Conservation (phyloP, 2,888 invertebrate species). For the Spodoptera picta region DNA sequence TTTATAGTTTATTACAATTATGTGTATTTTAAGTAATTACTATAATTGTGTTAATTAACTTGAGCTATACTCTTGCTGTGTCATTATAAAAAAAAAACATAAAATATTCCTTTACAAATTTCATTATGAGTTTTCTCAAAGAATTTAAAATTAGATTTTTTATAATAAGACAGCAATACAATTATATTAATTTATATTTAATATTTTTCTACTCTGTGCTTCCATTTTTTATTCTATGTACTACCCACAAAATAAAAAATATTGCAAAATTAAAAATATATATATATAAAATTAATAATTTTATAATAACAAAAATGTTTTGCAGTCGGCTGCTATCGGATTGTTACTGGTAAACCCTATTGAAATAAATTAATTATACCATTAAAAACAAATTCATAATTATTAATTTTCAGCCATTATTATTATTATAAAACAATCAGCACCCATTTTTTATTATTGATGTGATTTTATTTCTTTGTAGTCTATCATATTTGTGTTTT, state of each 20-base stretch:
- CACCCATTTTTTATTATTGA: slow-evolving; percentile 43
- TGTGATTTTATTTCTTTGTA: slow-evolving; percentile 48
- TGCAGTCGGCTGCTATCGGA: slow-evolving; percentile 93
- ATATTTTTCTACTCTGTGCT: slow-evolving; percentile 45
- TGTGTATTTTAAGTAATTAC: slow-evolving; percentile 38
- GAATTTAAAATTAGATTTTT: slow-evolving; percentile 14
- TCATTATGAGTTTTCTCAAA: no score
- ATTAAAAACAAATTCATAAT: slow-evolving; percentile 64
- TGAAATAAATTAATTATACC: slow-evolving; percentile 64
- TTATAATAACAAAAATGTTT: slow-evolving; percentile 80
- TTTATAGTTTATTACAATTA: slow-evolving; percentile 34
- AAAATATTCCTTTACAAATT: no score
- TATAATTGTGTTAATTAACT: slow-evolving; percentile 31
- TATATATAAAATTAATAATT: slow-evolving; percentile 72
- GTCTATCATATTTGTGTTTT: slow-evolving; percentile 41
- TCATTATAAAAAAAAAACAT: slow-evolving; percentile 42
- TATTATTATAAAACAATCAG: slow-evolving; percentile 60
- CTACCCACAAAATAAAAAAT: slow-evolving; percentile 48
- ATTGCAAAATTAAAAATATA: slow-evolving; percentile 64
- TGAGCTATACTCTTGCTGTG: slow-evolving; percentile 35
- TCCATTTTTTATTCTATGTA: slow-evolving; percentile 52
- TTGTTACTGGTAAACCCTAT: slow-evolving; percentile 91
- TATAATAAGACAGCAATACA: slow-evolving; percentile 28
- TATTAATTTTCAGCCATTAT: slow-evolving; percentile 62
- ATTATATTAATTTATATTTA: slow-evolving; percentile 33